Percentiles rank a stretch among this genome's conserved stretches.
These are phyloP conservation scores for Halcyon malimbica DNA, from an alignment of 2,113 vertebrate genomes.

Conservation along the genomic window DNA sequence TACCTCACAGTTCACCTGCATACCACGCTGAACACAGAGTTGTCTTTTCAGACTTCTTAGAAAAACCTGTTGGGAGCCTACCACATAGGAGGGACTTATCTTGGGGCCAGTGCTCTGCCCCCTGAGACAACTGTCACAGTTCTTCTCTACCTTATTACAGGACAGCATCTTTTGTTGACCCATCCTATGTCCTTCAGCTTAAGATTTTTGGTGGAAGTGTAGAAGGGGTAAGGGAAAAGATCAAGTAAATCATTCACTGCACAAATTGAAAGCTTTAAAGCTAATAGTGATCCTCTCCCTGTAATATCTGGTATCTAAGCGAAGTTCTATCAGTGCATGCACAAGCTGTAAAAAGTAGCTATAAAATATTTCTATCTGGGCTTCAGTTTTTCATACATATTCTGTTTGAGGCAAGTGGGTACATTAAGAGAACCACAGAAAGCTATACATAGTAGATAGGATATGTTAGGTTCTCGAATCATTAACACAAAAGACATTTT, in stretches of 20 bases:
- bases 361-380: background rate
- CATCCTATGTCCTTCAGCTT: background rate
- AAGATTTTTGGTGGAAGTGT: background rate
- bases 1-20: background rate
- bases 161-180: background rate
- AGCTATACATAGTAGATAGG: background rate
- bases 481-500: background rate
- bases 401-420: background rate
- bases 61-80: background rate
- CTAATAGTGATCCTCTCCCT: background rate
- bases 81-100: background rate
- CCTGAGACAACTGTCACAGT: background rate
- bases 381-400: background rate
- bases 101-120: background rate
- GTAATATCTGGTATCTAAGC: background rate
- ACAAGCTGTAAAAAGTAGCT: background rate
- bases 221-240: background rate
- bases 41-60: background rate
- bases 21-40: background rate
- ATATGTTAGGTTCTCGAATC: background rate
- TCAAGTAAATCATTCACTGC: background rate
- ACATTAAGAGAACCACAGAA: background rate
- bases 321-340: background rate
- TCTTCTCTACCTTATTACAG: background rate
- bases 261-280: background rate